Evolutionary conservation across 1,140 invertebrate genomes (phyloP), one percentile per base, ranked within the genome.

Genomic region (Steinernema khuongi): DNA sequence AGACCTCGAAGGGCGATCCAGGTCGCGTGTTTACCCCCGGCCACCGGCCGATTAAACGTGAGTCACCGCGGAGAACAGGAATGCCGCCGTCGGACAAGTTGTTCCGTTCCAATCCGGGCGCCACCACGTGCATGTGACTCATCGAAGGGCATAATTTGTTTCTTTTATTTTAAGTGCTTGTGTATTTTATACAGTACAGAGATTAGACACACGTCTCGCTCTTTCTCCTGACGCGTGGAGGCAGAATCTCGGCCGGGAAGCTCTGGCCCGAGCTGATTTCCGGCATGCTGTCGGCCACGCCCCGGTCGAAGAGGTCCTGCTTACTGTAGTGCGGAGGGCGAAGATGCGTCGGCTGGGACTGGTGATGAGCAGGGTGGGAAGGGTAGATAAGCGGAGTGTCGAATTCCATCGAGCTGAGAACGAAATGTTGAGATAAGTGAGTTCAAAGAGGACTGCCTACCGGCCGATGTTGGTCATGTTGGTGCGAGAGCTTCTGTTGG

Each of bases 331-430:
- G 67, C 31, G 43, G 71, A 68, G 74, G 74, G 66, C 81, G 29
- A 73, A 74, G 22, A 76, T 69, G 50, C 7, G 50, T n/a, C 4
- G 7, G 4, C 50, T 60, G 50, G 26, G 50, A 60, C 26, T 60
- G 29, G 67, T 31, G 31, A 36, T 73, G 69, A 44, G 72, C 36
- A 1, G 68, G 70, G 19, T 74, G 71, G n/a, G 75, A 68, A 17
- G 76, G 73, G 32, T 44, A 69, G 36, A 85, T 84, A 28, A 80
- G 69, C 22, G 80, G 82, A 19, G 83, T 74, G 30, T 85, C 82
- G 67, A 84, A 84, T 36, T 84, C 82, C 78, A 84, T 84, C 19
- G 82, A 84, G 71, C 82, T 83, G 50, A 66, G 77, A n/a, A n/a
- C n/a, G n/a, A n/a, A n/a, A n/a, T n/a, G n/a, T n/a, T n/a, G n/a